Evolutionary conservation across 2,888 invertebrate species (phyloP).

Genomic region (Villa cingulata): DNA sequence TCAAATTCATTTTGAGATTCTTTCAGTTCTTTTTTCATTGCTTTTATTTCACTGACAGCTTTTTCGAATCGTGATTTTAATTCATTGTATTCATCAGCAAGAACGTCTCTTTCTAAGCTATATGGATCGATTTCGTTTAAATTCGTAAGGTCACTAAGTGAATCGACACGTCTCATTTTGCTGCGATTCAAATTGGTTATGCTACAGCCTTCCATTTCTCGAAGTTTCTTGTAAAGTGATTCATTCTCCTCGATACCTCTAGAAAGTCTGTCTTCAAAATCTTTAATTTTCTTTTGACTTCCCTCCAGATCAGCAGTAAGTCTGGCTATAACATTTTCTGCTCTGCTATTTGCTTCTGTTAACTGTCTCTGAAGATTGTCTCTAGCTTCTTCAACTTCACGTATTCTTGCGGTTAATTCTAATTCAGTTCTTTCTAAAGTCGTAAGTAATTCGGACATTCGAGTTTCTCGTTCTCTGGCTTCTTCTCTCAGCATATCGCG

Average conservation of each 20-base stretch:
- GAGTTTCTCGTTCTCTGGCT: slow-evolving; percentile 54
- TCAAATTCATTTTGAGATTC: slow-evolving; percentile 70
- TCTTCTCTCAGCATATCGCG: slow-evolving; percentile 59
- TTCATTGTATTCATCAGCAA: slow-evolving; percentile 70
- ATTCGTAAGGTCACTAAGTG: slow-evolving; percentile 67
- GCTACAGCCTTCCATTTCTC: slow-evolving; percentile 51
- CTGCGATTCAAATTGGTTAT: slow-evolving; percentile 30
- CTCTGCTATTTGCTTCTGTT: slow-evolving; percentile 54
- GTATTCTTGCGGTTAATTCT: slow-evolving; percentile 54
- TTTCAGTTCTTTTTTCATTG: slow-evolving; percentile 66
- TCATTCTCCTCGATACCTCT: slow-evolving; percentile 68
- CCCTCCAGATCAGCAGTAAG: slow-evolving; percentile 54
- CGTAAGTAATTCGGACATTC: slow-evolving; percentile 62
- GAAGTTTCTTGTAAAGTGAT: slow-evolving; percentile 51
- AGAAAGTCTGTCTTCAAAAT: slow-evolving; percentile 40
- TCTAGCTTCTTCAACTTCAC: slow-evolving; percentile 56
- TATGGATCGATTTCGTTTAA: slow-evolving; percentile 64
- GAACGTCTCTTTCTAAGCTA: slow-evolving; percentile 56
- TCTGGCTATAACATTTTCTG: slow-evolving; percentile 53
- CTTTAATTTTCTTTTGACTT: slow-evolving; percentile 43
- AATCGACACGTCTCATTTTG: slow-evolving; percentile 50
- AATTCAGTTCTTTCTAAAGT: slow-evolving; percentile 66
- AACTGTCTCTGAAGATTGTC: slow-evolving; percentile 46
- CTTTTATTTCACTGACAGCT: slow-evolving; percentile 69
- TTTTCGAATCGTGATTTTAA: slow-evolving; percentile 63